These are phyloP conservation scores for Coilia nasus DNA, from an alignment of 2,797 vertebrate genomes.

Conservation along the genomic window DNA sequence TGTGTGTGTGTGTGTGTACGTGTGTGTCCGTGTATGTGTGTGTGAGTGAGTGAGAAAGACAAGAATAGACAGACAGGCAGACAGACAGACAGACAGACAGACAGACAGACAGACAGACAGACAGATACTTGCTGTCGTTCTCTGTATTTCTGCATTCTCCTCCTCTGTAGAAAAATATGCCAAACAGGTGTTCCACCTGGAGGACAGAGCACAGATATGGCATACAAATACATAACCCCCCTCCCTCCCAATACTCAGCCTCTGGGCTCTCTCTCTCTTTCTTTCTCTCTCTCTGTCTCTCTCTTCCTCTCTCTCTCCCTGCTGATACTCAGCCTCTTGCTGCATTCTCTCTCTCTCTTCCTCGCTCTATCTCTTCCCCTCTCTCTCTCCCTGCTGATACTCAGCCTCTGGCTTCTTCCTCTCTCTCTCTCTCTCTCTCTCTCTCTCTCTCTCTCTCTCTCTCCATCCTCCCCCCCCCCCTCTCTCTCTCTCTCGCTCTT, in stretches of 20 bases:
- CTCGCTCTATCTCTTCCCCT: background rate
- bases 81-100: slow-evolving; percentile 14
- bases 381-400: background rate
- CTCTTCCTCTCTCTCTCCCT: background rate
- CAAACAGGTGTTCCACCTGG: slow-evolving; percentile 31
- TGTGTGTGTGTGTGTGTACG: slow-evolving; percentile 39
- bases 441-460: background rate
- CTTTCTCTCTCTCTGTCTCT: background rate
- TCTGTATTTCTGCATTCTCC: too few species aligned
- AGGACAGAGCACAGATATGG: slow-evolving; percentile 33
- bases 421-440: too few species aligned
- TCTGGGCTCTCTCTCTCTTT: background rate
- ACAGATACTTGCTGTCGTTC: too few species aligned
- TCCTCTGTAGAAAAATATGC: slow-evolving; percentile 27
- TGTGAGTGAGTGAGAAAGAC: slow-evolving; percentile 53
- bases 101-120: too few species aligned
- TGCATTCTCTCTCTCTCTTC: too few species aligned
- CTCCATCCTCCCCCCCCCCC: too few species aligned
- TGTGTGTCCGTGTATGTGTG: slow-evolving; percentile 44
- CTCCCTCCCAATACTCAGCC: background rate
- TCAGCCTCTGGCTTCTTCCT: too few species aligned
- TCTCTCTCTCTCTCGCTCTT: too few species aligned
- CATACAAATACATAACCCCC: slow-evolving; percentile 34
- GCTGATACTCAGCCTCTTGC: too few species aligned
- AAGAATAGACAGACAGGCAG: background rate